phyloP scores from a whole-genome alignment of 2,113 vertebrate genomes.

The Bombycilla garrulus region DNA sequence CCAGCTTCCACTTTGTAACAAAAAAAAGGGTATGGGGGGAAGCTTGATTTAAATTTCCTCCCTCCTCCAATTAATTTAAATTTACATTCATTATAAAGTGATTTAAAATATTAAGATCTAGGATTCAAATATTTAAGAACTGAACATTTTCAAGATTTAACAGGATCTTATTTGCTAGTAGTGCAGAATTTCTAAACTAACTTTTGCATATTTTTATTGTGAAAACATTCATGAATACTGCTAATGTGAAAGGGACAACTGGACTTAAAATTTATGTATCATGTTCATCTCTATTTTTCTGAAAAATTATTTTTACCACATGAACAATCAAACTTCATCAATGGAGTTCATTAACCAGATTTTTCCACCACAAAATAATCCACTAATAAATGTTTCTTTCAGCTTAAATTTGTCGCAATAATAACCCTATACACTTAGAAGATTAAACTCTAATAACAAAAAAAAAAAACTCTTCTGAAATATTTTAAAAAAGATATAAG shows the following conservation, averaged over 20 bases:
- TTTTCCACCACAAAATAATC: not conserved
- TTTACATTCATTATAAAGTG: not conserved
- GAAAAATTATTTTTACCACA: not conserved
- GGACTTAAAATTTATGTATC: not conserved
- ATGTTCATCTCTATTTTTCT: not conserved
- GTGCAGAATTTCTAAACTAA: not conserved
- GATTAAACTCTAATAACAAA: not conserved
- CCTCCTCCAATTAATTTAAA: not conserved
- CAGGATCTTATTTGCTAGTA: not conserved
- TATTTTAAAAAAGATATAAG: not conserved
- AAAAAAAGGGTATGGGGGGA: not conserved
- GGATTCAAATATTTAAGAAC: not conserved
- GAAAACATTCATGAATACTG: slow-evolving; percentile 15
- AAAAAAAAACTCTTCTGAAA: not conserved
- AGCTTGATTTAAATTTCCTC: not conserved
- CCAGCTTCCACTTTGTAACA: not conserved
- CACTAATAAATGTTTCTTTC: not conserved
- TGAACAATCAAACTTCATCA: slow-evolving; percentile 18
- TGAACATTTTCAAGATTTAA: not conserved
- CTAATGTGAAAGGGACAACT: not conserved
- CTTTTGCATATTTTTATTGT: not conserved
- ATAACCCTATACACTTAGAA: not conserved
- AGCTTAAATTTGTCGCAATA: not conserved
- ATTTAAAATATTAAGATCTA: not conserved
- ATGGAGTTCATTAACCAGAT: not conserved